phyloP scores from a whole-genome alignment of 2,113 vertebrate species.

The Chionis minor region DNA sequence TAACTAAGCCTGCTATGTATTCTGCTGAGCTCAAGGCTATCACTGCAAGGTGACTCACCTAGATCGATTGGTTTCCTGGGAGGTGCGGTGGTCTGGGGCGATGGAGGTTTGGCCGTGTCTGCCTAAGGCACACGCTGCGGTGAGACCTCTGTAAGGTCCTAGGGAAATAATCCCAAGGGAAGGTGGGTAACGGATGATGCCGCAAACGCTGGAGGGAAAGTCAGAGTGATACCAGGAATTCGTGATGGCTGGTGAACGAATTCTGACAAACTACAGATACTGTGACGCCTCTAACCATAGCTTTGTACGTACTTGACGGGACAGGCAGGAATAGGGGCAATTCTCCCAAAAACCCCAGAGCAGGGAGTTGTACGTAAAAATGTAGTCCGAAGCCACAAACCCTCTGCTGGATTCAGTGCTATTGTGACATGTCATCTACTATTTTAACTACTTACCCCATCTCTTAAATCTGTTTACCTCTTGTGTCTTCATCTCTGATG shows the following conservation, averaged over 20 bases:
- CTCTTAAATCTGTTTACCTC: neutral
- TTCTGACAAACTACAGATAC: neutral
- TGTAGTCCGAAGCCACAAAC: neutral
- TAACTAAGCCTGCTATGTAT: neutral
- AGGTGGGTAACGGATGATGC: neutral
- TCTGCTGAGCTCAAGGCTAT: neutral
- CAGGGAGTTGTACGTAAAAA: neutral
- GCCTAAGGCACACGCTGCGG: neutral
- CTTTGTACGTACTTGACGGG: neutral
- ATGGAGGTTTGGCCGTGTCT: neutral
- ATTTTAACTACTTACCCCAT: neutral
- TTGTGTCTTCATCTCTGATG: neutral
- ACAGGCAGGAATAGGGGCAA: neutral
- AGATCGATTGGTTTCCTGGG: neutral
- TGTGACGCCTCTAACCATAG: neutral
- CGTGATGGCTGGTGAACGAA: neutral
- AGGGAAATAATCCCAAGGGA: neutral
- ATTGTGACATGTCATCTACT: neutral
- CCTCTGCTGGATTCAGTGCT: neutral
- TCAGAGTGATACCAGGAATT: neutral
- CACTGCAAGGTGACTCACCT: constrained; percentile 13
- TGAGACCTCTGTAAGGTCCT: neutral
- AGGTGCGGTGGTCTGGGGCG: neutral
- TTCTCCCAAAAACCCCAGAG: neutral
- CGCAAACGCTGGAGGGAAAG: neutral